These are phyloP conservation scores for Argyrosomus regius DNA, from an alignment of 2,797 vertebrate genomes.

Conservation along the genomic window DNA sequence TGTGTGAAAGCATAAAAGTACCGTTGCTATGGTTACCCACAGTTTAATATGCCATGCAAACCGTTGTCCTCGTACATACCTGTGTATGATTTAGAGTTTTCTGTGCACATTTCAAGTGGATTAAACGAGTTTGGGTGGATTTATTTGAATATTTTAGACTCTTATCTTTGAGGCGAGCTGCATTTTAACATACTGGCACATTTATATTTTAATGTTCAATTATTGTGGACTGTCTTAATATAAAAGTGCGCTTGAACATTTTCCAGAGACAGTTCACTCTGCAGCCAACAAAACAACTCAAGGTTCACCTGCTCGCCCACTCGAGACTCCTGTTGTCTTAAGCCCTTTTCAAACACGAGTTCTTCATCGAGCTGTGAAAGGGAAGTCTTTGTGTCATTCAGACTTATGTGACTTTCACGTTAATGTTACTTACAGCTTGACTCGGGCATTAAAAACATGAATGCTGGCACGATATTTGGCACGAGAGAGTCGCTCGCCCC, in stretches of 20 bases:
- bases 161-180: no score
- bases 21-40: slow-evolving; percentile 9
- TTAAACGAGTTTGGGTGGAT: background rate
- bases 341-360: background rate
- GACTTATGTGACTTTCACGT: background rate
- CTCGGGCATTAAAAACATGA: background rate
- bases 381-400: background rate
- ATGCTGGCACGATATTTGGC: background rate
- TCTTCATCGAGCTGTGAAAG: background rate
- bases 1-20: background rate
- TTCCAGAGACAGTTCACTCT: background rate
- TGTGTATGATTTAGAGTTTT: background rate
- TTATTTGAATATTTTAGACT: no score
- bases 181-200: no score
- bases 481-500: background rate
- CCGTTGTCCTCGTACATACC: background rate
- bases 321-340: background rate
- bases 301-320: background rate
- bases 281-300: background rate
- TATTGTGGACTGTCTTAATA: no score
- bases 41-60: background rate
- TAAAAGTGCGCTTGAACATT: no score
- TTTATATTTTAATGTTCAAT: no score
- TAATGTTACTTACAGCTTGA: background rate
- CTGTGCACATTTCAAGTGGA: background rate